Base-by-base conservation (phyloP, 2,888 invertebrate species). In the Orthosia gracilis region DNA sequence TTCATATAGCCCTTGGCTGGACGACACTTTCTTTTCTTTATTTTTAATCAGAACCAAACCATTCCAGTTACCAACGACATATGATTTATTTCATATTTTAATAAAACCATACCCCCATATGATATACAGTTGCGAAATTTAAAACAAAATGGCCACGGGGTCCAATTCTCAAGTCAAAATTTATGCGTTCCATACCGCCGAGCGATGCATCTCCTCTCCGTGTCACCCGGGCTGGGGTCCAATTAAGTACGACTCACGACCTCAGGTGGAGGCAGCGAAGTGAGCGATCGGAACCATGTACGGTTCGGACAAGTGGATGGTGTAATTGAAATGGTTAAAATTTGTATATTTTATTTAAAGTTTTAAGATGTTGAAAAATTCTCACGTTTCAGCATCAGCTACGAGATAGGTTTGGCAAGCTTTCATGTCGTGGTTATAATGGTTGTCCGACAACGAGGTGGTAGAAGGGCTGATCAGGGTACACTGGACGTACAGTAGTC, bases 161-260 rank as follows among this genome's bases (percentile, higher is more conserved):
- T 90, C 90, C 92, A 90, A 92, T 92, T 92, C 92, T 91, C 88
- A 87, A 86, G 90, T 92, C 88, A 90, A 93, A 95, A 96, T 95
- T 95, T 96, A 95, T 95, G 95, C 93, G 93, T 95, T 94, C 92
- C 92, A 93, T 94, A 95, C 91, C 91, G 91, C 90, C 88, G 89
- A 90, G 92, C 94, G 94, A 96, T 96, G 95, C 95, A 96, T 96
- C 96, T 95, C 95, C 94, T 94, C 92, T 93, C 94, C 94, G 93
- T 96, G 96, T 96, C 96, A 95, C 93, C 94, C 95, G 92, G 94
- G 94, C 94, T 91, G 92, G 93, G 93, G 93, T 92, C 95, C 96
- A 96, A 96, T 96, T 96, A 96, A 95, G 94, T 95, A 94, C 92
- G 92, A 93, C 96, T 95, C 96, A 96, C 96, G 96, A 96, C 96